Base-by-base conservation (phyloP, 2,113 vertebrate species). In the Zapus hudsonius region DNA sequence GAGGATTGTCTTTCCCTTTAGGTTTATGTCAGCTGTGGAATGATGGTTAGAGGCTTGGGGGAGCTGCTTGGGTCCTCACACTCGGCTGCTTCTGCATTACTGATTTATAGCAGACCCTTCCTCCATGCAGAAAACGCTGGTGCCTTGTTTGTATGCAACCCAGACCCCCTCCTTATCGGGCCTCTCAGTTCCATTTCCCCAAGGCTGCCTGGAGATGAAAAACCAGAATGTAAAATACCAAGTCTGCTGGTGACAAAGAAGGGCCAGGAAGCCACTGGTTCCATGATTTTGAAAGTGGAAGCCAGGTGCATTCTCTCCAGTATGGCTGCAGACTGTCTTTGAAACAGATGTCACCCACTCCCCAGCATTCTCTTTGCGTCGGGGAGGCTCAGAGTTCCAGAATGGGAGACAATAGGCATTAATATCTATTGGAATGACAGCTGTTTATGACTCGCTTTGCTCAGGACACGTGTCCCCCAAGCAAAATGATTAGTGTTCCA, bases 361-460 rank as follows among this genome's bases (percentile, higher is more conserved):
- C 96, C 92, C 96, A 2, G 0, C 87, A 42, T 96, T 98, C 97
- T 96, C 94, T 97, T 92, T 96, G 94, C 96, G n/a, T 82, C 36
- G 91, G 90, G 23, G 95, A 84, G 90, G 36, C 87, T 16, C 94
- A 36, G 94, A 96, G 97, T 90, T 97, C 3, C 84, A 94, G 97
- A 94, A 96, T 69, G 93, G 95, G 96, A 98, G 96, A 98, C 97
- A 98, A 98, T 98, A 97, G 97, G 96, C 98, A 98, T 98, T 98
- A 98, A 98, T 98, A 98, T 98, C 98, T 97, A 98, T 97, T 98
- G 98, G 98, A 97, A 98, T 98, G 97, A 98, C 98, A 98, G 98
- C 98, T 98, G 98, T 96, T 98, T 97, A 94, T 97, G 97, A 97
- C 97, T 98, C 83, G 95, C 97, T 97, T 95, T 97, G 97, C 97